A percentile compares a stretch with the other conserved stretches of the same genome.
phyloP scores from a whole-genome alignment of 2,797 vertebrate genomes.

The Cyclura pinguis region DNA sequence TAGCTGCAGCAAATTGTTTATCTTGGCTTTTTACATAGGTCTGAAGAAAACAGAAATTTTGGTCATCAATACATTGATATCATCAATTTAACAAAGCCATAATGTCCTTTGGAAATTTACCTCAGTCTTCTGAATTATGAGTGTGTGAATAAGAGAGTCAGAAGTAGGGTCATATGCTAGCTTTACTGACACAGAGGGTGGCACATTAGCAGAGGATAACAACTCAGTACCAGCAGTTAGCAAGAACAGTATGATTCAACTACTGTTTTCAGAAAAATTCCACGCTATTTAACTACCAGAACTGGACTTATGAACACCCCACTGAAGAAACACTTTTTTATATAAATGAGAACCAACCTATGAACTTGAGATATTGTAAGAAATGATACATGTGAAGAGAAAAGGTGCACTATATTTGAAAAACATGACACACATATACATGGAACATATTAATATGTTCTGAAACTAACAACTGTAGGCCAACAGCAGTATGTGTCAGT shows the following conservation, averaged over 20 bases:
- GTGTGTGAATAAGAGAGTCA: not conserved
- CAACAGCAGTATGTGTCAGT: not conserved
- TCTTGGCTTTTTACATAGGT: slow-evolving; percentile 98
- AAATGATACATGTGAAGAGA: slow-evolving; percentile 46
- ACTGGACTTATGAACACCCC: slow-evolving; percentile 48
- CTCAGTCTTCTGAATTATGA: slow-evolving; percentile 10
- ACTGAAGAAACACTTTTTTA: slow-evolving; percentile 22
- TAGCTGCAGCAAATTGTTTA: slow-evolving; percentile 94
- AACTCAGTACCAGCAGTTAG: slow-evolving; percentile 63
- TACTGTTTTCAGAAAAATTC: slow-evolving; percentile 64
- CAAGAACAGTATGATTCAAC: slow-evolving; percentile 53
- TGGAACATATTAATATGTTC: not conserved
- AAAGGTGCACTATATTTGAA: not conserved
- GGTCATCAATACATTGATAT: slow-evolving; percentile 29
- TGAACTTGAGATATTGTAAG: slow-evolving; percentile 59
- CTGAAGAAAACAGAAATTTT: slow-evolving; percentile 78
- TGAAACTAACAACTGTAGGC: not conserved
- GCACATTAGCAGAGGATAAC: slow-evolving; percentile 27
- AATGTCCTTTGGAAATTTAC: not conserved
- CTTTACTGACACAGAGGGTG: slow-evolving; percentile 54
- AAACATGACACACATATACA: not conserved
- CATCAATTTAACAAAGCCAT: slow-evolving; percentile 42
- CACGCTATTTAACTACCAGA: slow-evolving; percentile 68
- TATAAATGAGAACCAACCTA: slow-evolving; percentile 44
- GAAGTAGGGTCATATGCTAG: slow-evolving; percentile 42